phyloP scores from a whole-genome alignment of 2,797 vertebrate species.

The Rachycentron canadum region DNA sequence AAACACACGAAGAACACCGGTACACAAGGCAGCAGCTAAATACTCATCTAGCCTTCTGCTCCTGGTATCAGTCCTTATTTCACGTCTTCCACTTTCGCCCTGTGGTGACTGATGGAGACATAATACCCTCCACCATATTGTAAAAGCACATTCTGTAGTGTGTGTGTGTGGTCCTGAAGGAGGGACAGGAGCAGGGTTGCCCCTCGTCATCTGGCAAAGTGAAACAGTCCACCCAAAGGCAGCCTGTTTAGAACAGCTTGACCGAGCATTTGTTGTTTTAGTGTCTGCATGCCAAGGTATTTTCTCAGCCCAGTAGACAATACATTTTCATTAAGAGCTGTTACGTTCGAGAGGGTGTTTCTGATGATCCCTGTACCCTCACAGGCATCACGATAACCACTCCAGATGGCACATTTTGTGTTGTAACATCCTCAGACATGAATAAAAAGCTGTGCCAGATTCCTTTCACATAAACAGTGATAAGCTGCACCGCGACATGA shows the following conservation, averaged over 20 bases:
- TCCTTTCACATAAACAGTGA: constrained; percentile 33
- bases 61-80: not conserved
- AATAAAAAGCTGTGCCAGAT: constrained; percentile 6
- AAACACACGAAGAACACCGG: not conserved
- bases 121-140: constrained; percentile 31
- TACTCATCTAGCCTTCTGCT: constrained; percentile 19
- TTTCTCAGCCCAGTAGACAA: constrained; percentile 43
- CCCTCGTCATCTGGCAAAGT: constrained; percentile 26
- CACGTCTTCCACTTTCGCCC: not conserved
- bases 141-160: not conserved
- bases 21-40: constrained; percentile 11
- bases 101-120: constrained; percentile 7
- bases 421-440: constrained; percentile 31
- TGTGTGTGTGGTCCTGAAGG: not conserved
- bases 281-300: constrained; percentile 40
- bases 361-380: constrained; percentile 17
- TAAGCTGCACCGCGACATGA: not conserved
- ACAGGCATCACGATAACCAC: not conserved
- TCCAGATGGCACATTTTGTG: constrained; percentile 37
- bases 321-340: constrained; percentile 38
- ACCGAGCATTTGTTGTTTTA: constrained; percentile 61
- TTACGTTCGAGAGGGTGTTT: constrained; percentile 34
- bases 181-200: constrained; percentile 3
- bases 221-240: constrained; percentile 13
- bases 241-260: constrained; percentile 56